These are phyloP conservation scores for Panulirus ornatus DNA, from an alignment of 1,140 invertebrate species.

Conservation along the genomic window DNA sequence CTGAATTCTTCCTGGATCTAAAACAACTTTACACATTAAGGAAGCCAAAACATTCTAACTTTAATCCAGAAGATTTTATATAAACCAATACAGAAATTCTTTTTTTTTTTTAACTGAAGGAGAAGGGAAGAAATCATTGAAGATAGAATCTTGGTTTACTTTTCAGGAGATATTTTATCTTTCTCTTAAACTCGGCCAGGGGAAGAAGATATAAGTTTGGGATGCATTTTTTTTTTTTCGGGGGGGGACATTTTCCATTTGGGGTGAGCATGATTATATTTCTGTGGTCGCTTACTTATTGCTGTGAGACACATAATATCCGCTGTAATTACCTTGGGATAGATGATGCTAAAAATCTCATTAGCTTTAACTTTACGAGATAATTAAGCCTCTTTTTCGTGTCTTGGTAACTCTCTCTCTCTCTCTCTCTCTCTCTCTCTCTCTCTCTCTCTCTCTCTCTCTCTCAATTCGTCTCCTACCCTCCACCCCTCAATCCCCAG, in stretches of 20 bases:
- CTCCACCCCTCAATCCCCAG: not conserved
- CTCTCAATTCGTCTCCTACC: not conserved
- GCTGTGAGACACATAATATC: constrained; percentile 68
- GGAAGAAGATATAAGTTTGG: not conserved
- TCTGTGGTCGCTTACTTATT: constrained; percentile 53
- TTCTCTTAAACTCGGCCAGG: not conserved
- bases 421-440: constrained; percentile 1
- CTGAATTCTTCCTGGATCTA: not conserved
- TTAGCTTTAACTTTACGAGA: constrained; percentile 66
- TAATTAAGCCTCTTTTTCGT: constrained; percentile 63
- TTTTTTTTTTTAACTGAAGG: not conserved
- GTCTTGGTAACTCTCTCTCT: constrained; percentile 24
- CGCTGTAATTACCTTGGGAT: constrained; percentile 68
- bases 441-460: not conserved
- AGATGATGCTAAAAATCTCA: constrained; percentile 72
- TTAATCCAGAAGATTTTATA: too few relatives aligned
- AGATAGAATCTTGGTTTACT: too few relatives aligned
- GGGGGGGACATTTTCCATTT: constrained; percentile 46
- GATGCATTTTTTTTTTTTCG: not conserved
- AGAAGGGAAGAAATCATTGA: too few relatives aligned
- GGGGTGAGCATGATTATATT: constrained; percentile 55
- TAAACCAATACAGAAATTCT: not conserved
- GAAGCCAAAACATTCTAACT: too few relatives aligned
- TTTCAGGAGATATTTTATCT: too few relatives aligned
- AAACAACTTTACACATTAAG: too few relatives aligned